Evolutionary conservation across 2,797 vertebrate species (phyloP).

Genomic region (Smutsia gigantea): DNA sequence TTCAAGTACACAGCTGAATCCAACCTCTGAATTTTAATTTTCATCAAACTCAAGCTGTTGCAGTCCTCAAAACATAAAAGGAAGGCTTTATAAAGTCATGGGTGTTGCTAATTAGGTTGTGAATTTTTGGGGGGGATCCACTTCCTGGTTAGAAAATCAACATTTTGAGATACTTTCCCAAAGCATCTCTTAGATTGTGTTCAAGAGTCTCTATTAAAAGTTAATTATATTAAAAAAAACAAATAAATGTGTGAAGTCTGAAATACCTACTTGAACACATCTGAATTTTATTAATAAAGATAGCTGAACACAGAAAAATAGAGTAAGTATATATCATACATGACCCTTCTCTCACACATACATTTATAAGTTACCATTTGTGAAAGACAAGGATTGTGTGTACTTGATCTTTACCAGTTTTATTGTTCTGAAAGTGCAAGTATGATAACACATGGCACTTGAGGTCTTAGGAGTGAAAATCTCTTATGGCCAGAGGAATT

Average conservation of each 20-base stretch:
- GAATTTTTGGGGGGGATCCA: slow-evolving; percentile 59
- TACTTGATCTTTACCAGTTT: slow-evolving; percentile 28
- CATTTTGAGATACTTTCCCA: slow-evolving; percentile 40
- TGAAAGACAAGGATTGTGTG: background rate
- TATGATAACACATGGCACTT: background rate
- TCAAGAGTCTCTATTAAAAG: slow-evolving; percentile 30
- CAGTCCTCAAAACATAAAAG: slow-evolving; percentile 74
- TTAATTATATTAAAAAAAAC: background rate
- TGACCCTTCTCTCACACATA: background rate
- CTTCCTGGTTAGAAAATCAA: slow-evolving; percentile 59
- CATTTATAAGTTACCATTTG: background rate
- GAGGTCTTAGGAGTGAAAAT: slow-evolving; percentile 12
- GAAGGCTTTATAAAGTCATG: slow-evolving; percentile 71
- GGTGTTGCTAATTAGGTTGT: slow-evolving; percentile 74
- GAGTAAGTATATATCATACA: background rate
- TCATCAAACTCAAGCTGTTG: slow-evolving; percentile 62
- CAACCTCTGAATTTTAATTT: slow-evolving; percentile 82
- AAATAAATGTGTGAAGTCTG: slow-evolving; percentile 4
- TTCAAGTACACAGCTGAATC: slow-evolving; percentile 70
- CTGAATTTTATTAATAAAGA: slow-evolving; percentile 28
- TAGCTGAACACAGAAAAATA: slow-evolving; percentile 38
- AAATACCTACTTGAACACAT: slow-evolving; percentile 1
- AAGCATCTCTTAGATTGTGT: slow-evolving; percentile 26
- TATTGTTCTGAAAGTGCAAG: background rate
- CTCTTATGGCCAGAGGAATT: background rate